Evolutionary conservation across 1,140 invertebrate species (phyloP), one percentile per base, ranked within the genome.

Genomic region (Panulirus ornatus): DNA sequence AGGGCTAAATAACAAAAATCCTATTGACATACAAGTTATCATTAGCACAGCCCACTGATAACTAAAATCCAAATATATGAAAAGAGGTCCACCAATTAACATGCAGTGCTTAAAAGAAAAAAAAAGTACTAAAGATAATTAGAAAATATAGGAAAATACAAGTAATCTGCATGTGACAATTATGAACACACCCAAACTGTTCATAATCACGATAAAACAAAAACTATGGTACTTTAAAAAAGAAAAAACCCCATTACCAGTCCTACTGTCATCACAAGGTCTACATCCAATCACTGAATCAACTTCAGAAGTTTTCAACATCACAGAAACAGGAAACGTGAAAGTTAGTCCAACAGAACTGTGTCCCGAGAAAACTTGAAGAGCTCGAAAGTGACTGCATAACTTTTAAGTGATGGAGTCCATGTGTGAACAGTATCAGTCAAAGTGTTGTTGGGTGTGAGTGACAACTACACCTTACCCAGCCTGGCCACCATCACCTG

Each of bases 401-500:
- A 11, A 30, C 44, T 47, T 66, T 66, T 66, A 66, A 66, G 58
- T 66, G n/a, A 66, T 66, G n/a, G 58, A 30, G 27, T n/a, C n/a
- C n/a, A n/a, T n/a, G n/a, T 66, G 58, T 66, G 58, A 66, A 27
- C 5, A 66, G 58, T 66, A 30, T 66, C 58, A 11, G 58, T 22
- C 58, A 30, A 66, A 66, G 58, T 66, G 27, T n/a, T 66, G 58
- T 66, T 11, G 58, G 22, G 58, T 47, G 44, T 66, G 58, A 66
- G 58, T 66, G 58, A 66, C 30, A 66, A 66, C 58, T 66, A 66
- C 58, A 22, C 22, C 76, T 79, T 81, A 58, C 47, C 78, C 47
- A 30, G 51, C 78, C 78, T 36, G 78, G 78, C 78, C 76, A 81
- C 78, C 44, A 54, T 81, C 78, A 66, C 78, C 78, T 58, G 78